These are phyloP conservation scores for Cotesia vestalis DNA, from an alignment of 1,140 invertebrate genomes.

Conservation along the genomic window DNA sequence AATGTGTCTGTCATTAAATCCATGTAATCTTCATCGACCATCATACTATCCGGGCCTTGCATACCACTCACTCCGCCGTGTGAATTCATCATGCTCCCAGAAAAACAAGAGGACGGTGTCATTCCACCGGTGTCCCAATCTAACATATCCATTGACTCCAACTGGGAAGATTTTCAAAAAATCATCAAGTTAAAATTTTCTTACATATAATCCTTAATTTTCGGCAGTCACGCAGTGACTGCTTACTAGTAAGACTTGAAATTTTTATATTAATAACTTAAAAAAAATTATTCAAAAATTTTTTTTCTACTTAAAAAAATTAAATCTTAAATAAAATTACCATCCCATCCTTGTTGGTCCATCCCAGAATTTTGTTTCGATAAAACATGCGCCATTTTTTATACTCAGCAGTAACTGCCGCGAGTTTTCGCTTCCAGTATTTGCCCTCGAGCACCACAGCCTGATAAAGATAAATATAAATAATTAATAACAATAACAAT, in stretches of 20 bases:
- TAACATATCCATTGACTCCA: slow-evolving; percentile 82
- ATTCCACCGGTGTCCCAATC: slow-evolving; percentile 71
- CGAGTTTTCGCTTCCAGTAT: slow-evolving; percentile 98
- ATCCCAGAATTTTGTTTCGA: slow-evolving; percentile 82
- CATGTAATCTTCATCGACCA: slow-evolving; percentile 89
- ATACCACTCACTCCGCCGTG: slow-evolving; percentile 58
- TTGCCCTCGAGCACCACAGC: slow-evolving; percentile 96
- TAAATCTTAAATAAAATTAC: slow-evolving; percentile 68
- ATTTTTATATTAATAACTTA: neutral
- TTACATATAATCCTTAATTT: too few relatives aligned
- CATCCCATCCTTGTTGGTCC: slow-evolving; percentile 76
- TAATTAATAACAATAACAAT: neutral
- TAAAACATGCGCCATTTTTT: slow-evolving; percentile 99
- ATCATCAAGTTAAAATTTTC: too few relatives aligned
- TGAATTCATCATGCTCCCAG: slow-evolving; percentile 45
- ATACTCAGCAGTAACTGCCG: slow-evolving; percentile 97
- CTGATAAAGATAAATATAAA: slow-evolving; percentile 65
- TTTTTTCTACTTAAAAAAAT: neutral
- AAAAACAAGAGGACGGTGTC: slow-evolving; percentile 49
- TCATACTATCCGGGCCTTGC: slow-evolving; percentile 73
- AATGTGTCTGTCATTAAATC: slow-evolving; percentile 90
- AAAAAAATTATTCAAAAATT: neutral
- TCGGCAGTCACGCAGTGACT: too few relatives aligned
- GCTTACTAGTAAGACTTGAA: too few relatives aligned
- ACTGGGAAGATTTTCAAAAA: slow-evolving; percentile 61